phyloP scores from a whole-genome alignment of 2,888 invertebrate species.

The Euplagia quadripunctaria region DNA sequence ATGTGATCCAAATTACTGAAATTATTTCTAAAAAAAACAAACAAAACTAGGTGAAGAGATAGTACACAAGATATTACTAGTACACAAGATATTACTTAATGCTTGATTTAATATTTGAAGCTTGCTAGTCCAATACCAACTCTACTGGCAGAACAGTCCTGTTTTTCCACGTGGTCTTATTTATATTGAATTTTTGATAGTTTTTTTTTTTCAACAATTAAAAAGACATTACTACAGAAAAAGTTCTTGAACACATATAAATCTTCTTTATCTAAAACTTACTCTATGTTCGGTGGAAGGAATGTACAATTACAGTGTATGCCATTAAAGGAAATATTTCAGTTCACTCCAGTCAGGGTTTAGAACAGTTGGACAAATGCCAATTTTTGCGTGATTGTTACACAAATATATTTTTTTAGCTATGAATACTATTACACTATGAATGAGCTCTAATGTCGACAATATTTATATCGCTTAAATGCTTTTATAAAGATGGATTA shows the following conservation, averaged over 20 bases:
- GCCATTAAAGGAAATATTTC: slow-evolving; percentile 56
- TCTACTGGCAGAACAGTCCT: too few relatives aligned
- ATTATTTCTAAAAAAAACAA: too few relatives aligned
- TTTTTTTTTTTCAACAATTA: too few relatives aligned
- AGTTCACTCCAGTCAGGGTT: slow-evolving; percentile 35
- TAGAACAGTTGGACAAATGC: slow-evolving; percentile 48
- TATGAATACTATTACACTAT: slow-evolving; percentile 12
- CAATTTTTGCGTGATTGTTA: slow-evolving; percentile 26
- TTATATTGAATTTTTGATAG: too few relatives aligned
- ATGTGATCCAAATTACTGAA: too few relatives aligned
- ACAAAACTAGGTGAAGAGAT: too few relatives aligned
- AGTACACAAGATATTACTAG: too few relatives aligned
- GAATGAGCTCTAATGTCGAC: slow-evolving; percentile 9
- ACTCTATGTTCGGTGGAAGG: slow-evolving; percentile 47
- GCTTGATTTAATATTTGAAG: too few relatives aligned
- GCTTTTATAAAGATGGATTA: neutral
- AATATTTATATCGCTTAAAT: neutral
- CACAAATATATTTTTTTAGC: slow-evolving; percentile 31
- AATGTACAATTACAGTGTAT: slow-evolving; percentile 56
- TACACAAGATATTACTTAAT: too few relatives aligned
- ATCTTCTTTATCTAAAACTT: neutral
- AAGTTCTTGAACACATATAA: neutral
- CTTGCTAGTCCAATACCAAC: too few relatives aligned
- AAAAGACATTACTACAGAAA: neutral
- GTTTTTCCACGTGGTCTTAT: too few relatives aligned